These are phyloP conservation scores for Sebastes umbrosus DNA, from an alignment of 2,797 vertebrate genomes.

Conservation along the genomic window DNA sequence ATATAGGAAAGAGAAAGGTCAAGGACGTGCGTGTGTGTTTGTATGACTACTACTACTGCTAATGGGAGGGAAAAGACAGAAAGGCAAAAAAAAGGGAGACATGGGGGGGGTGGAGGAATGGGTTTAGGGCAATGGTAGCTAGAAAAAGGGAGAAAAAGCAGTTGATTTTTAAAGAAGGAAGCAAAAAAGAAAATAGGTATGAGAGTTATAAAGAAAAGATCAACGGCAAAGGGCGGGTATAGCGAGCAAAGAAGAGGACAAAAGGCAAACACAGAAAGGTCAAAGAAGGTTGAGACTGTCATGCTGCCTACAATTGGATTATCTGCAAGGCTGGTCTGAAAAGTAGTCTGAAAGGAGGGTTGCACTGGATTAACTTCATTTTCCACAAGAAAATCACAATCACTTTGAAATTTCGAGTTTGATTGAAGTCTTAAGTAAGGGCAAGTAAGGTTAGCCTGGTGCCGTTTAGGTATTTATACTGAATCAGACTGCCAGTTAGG, in stretches of 20 bases:
- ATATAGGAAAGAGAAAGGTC: slow-evolving; percentile 38
- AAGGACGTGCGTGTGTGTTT: neutral
- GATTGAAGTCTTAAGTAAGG: slow-evolving; percentile 25
- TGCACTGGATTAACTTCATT: slow-evolving; percentile 26
- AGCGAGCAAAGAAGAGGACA: slow-evolving; percentile 6
- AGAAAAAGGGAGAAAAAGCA: neutral
- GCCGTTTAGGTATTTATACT: slow-evolving; percentile 10
- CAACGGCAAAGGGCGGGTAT: neutral
- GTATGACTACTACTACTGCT: neutral
- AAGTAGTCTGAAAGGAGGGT: slow-evolving; percentile 7
- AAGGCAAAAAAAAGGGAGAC: neutral
- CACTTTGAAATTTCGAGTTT: slow-evolving; percentile 45
- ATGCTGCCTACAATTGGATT: slow-evolving; percentile 38
- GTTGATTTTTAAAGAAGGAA: neutral
- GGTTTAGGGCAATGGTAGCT: neutral
- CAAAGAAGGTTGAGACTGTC: slow-evolving; percentile 16
- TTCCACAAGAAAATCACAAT: slow-evolving; percentile 33
- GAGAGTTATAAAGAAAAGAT: neutral
- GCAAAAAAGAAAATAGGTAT: neutral
- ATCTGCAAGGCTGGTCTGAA: slow-evolving; percentile 20
- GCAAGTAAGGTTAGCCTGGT: slow-evolving; percentile 2
- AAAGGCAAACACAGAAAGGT: slow-evolving; percentile 21
- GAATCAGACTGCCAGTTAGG: slow-evolving; percentile 31
- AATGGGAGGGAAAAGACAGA: neutral
- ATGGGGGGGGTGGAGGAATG: neutral